Evolutionary conservation across 2,888 invertebrate genomes (phyloP).

Genomic region (Cremastinae sp.): DNA sequence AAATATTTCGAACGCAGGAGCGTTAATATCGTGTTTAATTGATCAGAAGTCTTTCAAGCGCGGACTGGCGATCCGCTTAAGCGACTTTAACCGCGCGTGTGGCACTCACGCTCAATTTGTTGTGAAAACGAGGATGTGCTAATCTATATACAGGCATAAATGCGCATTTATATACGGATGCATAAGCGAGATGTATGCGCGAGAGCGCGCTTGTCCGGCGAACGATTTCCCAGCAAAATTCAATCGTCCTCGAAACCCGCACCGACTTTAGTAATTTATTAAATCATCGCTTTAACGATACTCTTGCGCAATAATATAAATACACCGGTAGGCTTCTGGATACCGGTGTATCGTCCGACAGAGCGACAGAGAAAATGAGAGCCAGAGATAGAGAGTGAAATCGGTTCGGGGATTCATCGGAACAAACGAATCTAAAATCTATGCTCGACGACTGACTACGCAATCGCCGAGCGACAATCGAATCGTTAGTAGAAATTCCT

Average conservation of each 20-base stretch:
- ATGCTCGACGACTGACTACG: slow-evolving; percentile 68
- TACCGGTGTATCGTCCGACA: slow-evolving; percentile 9
- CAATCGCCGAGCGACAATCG: slow-evolving; percentile 74
- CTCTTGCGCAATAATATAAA: slow-evolving; percentile 26
- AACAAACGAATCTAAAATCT: slow-evolving; percentile 62
- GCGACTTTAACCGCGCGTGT: slow-evolving; percentile 24
- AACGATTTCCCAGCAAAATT: slow-evolving; percentile 52
- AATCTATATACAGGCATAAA: not conserved
- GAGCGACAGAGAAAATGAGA: too few species aligned
- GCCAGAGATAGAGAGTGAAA: slow-evolving; percentile 40
- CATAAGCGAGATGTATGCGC: not conserved
- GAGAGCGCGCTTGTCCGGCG: slow-evolving; percentile 35
- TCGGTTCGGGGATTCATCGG: slow-evolving; percentile 60
- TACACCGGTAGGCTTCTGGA: not conserved
- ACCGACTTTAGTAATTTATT: slow-evolving; percentile 67
- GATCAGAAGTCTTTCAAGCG: slow-evolving; percentile 23
- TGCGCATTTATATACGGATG: slow-evolving; percentile 12
- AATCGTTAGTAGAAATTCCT: slow-evolving; percentile 69
- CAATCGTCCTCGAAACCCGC: slow-evolving; percentile 58
- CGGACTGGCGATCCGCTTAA: slow-evolving; percentile 27
- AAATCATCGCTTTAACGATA: slow-evolving; percentile 59
- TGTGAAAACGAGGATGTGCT: slow-evolving; percentile 24
- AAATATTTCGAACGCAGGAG: not conserved
- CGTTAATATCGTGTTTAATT: slow-evolving; percentile 44
- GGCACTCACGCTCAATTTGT: slow-evolving; percentile 41